phyloP scores from a whole-genome alignment of 1,140 invertebrate genomes.

The Limonius californicus region DNA sequence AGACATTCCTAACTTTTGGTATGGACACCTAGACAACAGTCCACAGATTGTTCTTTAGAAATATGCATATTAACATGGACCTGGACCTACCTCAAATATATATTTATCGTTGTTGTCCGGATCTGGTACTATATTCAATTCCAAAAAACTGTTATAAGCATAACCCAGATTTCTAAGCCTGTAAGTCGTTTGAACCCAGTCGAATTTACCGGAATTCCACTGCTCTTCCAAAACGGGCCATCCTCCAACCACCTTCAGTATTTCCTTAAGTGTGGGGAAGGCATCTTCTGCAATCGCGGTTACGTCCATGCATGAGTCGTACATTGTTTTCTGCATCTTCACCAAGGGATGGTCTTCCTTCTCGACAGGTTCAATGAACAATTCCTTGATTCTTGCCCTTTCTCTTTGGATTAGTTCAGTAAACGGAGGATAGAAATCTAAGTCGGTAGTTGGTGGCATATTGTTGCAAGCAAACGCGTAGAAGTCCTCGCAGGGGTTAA shows the following conservation, averaged over 20 bases:
- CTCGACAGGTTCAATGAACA: background rate
- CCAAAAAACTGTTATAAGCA: conserved; percentile 37
- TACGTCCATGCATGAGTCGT: background rate
- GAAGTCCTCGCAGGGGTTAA: background rate
- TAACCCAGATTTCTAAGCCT: conserved; percentile 59
- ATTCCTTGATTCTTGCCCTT: background rate
- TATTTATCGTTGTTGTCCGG: background rate
- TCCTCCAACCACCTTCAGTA: conserved; percentile 55
- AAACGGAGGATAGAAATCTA: background rate
- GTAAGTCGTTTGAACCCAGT: conserved; percentile 62
- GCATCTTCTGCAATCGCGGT: background rate
- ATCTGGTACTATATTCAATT: conserved; percentile 28
- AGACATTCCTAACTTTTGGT: background rate
- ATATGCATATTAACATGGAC: background rate
- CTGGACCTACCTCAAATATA: background rate
- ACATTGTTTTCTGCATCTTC: background rate
- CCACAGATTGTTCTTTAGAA: too few relatives aligned
- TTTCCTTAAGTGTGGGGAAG: background rate
- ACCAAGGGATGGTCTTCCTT: background rate
- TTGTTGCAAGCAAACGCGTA: background rate
- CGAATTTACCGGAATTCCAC: conserved; percentile 60
- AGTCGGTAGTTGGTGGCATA: background rate
- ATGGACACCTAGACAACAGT: background rate
- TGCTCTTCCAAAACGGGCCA: conserved; percentile 69
- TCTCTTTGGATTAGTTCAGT: background rate